A percentile compares a stretch with the other conserved stretches of the same genome.
phyloP scores from a whole-genome alignment of 2,797 vertebrate genomes.

The Protosalanx chinensis region DNA sequence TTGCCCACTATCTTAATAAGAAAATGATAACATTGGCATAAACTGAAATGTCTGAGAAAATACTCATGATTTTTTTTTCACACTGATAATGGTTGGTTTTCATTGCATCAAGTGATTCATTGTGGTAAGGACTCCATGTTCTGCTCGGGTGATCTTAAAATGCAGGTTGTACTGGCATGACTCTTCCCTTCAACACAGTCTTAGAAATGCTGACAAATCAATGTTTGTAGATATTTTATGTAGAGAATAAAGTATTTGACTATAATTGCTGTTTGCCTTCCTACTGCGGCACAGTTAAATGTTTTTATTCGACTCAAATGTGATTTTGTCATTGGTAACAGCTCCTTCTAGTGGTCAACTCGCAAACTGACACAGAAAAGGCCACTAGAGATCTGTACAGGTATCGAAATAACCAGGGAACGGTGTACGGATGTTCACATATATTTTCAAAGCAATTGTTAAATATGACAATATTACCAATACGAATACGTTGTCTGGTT shows the following conservation, averaged over 20 bases:
- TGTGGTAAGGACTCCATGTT: no score
- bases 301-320: conserved; percentile 5
- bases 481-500: not conserved
- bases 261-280: conserved; percentile 1
- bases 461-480: not conserved
- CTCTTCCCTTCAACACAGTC: not conserved
- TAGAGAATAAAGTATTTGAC: not conserved
- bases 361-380: conserved; percentile 23
- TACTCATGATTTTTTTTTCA: no score
- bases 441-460: not conserved
- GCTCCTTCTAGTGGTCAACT: conserved; percentile 71
- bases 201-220: no score
- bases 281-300: conserved; percentile 6
- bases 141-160: no score
- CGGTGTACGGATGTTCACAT: conserved; percentile 10
- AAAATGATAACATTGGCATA: no score
- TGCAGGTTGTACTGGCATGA: not conserved
- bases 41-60: no score
- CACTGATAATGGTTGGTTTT: no score
- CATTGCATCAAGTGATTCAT: no score
- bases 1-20: no score
- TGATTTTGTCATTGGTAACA: conserved; percentile 66
- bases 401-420: conserved; percentile 11
- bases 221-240: no score
- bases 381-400: conserved; percentile 3